These are phyloP conservation scores for Clarias magur DNA, from an alignment of 2,113 vertebrate genomes.

Conservation along the genomic window DNA sequence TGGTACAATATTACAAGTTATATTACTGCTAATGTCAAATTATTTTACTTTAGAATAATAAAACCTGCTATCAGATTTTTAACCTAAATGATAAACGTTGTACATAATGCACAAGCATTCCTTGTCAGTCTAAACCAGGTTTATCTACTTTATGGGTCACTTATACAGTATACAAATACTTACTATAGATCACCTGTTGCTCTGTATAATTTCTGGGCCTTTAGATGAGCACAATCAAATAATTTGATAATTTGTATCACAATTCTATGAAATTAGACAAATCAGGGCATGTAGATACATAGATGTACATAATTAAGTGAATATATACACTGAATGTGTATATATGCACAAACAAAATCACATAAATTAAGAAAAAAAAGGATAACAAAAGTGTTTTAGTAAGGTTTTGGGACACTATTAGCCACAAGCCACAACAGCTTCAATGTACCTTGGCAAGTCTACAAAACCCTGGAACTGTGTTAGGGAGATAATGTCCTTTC, in stretches of 20 bases:
- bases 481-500: neutral
- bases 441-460: neutral
- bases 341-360: neutral
- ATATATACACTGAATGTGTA: neutral
- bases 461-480: neutral
- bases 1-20: neutral
- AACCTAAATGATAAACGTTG: neutral
- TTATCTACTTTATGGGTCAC: neutral
- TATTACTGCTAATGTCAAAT: neutral
- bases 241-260: neutral
- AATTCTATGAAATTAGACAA: neutral
- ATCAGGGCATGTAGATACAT: neutral
- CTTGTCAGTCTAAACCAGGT: no score
- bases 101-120: neutral
- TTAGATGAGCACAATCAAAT: neutral
- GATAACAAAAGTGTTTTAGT: neutral
- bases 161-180: neutral
- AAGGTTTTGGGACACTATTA: neutral
- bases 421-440: neutral
- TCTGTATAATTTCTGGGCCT: neutral
- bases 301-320: neutral
- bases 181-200: neutral
- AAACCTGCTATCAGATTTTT: neutral
- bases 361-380: neutral
- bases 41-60: neutral